Conservation (phyloP, 64 coral and sea anemone species). For the Orbicella faveolata region DNA sequence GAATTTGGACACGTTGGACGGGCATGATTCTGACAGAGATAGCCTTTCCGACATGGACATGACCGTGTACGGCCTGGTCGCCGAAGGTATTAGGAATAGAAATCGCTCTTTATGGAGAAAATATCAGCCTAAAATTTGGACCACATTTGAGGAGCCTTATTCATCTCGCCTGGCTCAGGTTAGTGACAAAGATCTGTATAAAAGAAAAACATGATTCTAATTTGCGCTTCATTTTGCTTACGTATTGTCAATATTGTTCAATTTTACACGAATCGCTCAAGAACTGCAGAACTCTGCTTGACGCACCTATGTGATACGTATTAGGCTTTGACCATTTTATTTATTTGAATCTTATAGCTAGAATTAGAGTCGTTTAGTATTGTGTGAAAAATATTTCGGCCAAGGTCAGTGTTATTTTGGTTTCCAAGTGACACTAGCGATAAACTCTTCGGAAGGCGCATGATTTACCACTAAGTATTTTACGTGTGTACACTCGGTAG, state of each 20-base stretch:
- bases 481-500: too few species aligned
- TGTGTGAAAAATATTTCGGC: not conserved
- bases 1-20: conserved; percentile 85
- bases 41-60: conserved; percentile 87
- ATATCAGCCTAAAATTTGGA: conserved; percentile 81
- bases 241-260: conserved; percentile 32
- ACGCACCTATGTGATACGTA: not conserved
- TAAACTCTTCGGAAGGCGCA: not conserved
- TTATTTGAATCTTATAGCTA: not conserved
- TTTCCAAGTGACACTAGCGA: not conserved
- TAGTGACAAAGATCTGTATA: not conserved
- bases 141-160: conserved; percentile 86
- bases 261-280: conserved; percentile 16
- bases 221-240: conserved; percentile 29
- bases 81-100: conserved; percentile 68
- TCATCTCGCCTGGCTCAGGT: conserved; percentile 83
- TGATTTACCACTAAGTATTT: too few species aligned
- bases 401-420: conserved; percentile 15
- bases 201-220: not conserved
- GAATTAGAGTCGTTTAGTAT: not conserved
- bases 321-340: conserved; percentile 20
- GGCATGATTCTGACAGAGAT: conserved; percentile 75
- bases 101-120: conserved; percentile 83
- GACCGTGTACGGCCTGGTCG: conserved; percentile 84
- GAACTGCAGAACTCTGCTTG: not conserved